Conservation (phyloP, 2,113 vertebrate species). For the Fulica atra region DNA sequence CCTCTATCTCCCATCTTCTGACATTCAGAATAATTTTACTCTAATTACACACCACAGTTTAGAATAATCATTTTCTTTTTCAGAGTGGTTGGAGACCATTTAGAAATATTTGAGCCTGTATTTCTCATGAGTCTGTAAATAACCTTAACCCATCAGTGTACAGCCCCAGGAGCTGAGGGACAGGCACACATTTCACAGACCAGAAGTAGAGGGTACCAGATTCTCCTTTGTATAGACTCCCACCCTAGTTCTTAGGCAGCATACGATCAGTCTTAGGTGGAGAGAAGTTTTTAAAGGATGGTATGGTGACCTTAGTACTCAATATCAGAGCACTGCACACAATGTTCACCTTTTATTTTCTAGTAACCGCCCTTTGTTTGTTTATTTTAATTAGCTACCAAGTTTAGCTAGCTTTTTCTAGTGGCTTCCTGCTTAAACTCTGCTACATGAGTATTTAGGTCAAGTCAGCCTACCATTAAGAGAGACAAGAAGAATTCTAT, state of each 20-base stretch:
- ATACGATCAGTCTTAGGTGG: not conserved
- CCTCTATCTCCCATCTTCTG: not conserved
- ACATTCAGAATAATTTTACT: not conserved
- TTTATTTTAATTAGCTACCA: not conserved
- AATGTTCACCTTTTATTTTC: not conserved
- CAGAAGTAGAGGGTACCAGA: not conserved
- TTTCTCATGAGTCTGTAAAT: not conserved
- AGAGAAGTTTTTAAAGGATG: not conserved
- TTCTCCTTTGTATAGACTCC: not conserved
- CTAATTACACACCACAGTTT: not conserved
- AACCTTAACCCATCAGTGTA: not conserved
- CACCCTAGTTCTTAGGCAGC: not conserved
- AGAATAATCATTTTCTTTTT: not conserved
- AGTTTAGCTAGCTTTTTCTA: not conserved
- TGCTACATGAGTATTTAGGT: not conserved
- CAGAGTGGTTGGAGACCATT: not conserved
- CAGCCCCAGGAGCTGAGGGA: not conserved
- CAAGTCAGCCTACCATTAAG: not conserved
- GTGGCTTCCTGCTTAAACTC: not conserved
- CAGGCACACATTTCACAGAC: not conserved
- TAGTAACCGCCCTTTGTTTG: not conserved
- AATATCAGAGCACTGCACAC: not conserved
- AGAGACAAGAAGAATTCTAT: not conserved
- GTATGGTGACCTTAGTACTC: not conserved
- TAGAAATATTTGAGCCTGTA: not conserved